Conservation (phyloP, 2,888 invertebrate genomes). For the Sipha maydis region DNA sequence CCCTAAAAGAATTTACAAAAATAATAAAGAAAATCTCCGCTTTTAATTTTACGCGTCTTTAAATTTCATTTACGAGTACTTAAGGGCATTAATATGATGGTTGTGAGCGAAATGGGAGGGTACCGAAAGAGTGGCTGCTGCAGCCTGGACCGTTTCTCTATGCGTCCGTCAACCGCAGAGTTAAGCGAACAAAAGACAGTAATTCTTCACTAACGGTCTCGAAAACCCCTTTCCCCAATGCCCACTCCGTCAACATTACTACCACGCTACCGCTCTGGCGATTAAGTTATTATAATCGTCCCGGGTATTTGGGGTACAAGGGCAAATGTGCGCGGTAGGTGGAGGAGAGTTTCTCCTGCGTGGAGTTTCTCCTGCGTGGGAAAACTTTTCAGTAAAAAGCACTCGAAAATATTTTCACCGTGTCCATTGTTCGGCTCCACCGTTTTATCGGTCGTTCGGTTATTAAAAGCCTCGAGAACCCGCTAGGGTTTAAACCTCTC, state of each 20-base stretch:
- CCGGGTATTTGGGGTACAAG: not conserved
- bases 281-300: constrained; percentile 59
- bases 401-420: constrained; percentile 57
- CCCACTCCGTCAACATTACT: not conserved
- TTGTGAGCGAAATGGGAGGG: not conserved
- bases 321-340: not conserved
- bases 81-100: constrained; percentile 25
- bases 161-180: constrained; percentile 60
- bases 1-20: not conserved
- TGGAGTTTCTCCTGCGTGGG: constrained; percentile 30
- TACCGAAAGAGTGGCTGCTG: not conserved
- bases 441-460: constrained; percentile 48
- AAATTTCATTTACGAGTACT: constrained; percentile 53
- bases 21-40: constrained; percentile 35
- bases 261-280: constrained; percentile 3
- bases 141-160: constrained; percentile 11
- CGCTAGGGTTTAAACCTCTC: constrained; percentile 9
- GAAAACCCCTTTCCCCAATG: not conserved
- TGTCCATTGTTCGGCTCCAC: constrained; percentile 42
- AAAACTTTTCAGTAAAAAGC: constrained; percentile 54
- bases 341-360: not conserved
- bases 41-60: constrained; percentile 60
- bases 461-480: constrained; percentile 44
- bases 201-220: constrained; percentile 57
- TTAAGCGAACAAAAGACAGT: constrained; percentile 54